These are phyloP conservation scores for Phalacrocorax pelagicus DNA, from an alignment of 2,113 vertebrate species.

Conservation along the genomic window DNA sequence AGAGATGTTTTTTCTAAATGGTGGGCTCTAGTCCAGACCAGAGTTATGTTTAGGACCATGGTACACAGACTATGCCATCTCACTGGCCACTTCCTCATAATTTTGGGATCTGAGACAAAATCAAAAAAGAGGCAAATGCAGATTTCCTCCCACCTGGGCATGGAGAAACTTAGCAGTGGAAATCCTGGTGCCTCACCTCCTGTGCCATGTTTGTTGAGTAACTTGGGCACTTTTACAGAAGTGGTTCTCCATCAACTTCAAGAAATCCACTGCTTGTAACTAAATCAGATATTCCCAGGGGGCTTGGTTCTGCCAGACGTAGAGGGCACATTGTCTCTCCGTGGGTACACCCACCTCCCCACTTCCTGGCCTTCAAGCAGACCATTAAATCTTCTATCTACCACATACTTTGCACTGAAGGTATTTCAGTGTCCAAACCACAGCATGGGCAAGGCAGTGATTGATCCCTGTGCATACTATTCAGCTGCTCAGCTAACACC, in stretches of 20 bases:
- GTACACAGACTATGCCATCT: not conserved
- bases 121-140: not conserved
- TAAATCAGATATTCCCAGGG: not conserved
- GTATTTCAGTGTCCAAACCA: not conserved
- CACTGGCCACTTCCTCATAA: not conserved
- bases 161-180: not conserved
- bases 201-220: not conserved
- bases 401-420: not conserved
- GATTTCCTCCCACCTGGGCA: not conserved
- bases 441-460: not conserved
- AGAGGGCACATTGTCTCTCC: not conserved
- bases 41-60: not conserved
- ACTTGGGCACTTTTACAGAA: not conserved
- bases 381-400: not conserved
- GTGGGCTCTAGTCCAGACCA: slow-evolving; percentile 14
- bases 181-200: not conserved
- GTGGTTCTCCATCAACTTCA: not conserved
- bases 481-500: not conserved
- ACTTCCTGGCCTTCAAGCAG: not conserved
- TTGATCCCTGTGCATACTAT: accelerated
- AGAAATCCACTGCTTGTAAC: not conserved
- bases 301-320: not conserved
- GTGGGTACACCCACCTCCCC: not conserved
- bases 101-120: not conserved
- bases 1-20: slow-evolving; percentile 5